Evolutionary conservation across 2,888 invertebrate species (phyloP), one percentile per base, ranked within the genome.

Genomic region (Phymatocera aterrima): DNA sequence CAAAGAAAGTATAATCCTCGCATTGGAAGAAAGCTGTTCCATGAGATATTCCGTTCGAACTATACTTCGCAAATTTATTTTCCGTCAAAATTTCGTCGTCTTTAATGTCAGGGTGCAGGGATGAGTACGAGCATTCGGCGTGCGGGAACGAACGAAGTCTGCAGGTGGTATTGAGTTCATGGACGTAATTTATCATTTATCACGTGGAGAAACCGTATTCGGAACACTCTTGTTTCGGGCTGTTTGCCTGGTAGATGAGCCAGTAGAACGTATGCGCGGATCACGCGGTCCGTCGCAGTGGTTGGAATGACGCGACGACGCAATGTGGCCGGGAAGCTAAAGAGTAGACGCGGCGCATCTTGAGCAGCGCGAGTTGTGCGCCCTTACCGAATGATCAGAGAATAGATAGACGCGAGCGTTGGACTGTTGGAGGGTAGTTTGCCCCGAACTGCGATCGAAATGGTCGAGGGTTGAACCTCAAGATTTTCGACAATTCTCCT

Each of bases 251-350:
- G 84, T 88, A 87, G 82, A 80, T 70, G 80, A 80, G 83, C 85
- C 87, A 86, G 85, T 88, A 84, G 88, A 88, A 88, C 88, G 89
- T 88, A 88, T 88, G 89, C 89, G 89, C 89, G 88, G 88, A 88
- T 86, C 87, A 87, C 83, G 79, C 46, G 68, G 68, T 68, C 68
- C 48, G 72, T 8, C 72, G 72, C 43, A 31, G 68, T 34, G 34
- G 68, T 46, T 72, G 18, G 10, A 48, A 51, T 51, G 18, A 43
- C 51, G 72, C 43, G 21, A 12, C 40, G 65, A 43, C 65, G 40
- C 40, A n/a, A n/a, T n/a, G n/a, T n/a, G n/a, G n/a, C n/a, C n/a
- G n/a, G n/a, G n/a, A n/a, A n/a, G n/a, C n/a, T n/a, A n/a, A n/a
- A n/a, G n/a, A n/a, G n/a, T n/a, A n/a, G 43, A 5, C 28, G 12